These are phyloP conservation scores for Charaxes varanes DNA, from an alignment of 1,140 invertebrate genomes.

Conservation along the genomic window DNA sequence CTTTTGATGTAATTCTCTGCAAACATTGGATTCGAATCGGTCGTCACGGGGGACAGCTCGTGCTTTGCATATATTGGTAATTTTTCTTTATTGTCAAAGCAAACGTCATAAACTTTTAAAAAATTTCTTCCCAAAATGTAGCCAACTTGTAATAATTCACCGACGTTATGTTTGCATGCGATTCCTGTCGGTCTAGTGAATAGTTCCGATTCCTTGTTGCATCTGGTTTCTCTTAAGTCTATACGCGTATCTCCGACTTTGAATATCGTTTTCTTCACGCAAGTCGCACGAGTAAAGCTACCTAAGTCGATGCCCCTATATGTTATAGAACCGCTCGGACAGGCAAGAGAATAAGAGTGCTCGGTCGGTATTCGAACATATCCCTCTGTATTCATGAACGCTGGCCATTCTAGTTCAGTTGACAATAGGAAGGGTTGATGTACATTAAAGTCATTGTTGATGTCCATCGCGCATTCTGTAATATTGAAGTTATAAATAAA, in stretches of 20 bases:
- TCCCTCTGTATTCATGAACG: background rate
- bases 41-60: no score
- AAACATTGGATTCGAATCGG: no score
- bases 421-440: background rate
- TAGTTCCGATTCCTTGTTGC: conserved; percentile 21
- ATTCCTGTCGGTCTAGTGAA: conserved; percentile 17
- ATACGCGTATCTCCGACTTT: conserved; percentile 21
- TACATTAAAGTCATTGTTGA: background rate
- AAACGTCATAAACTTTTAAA: conserved; percentile 34
- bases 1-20: conserved; percentile 26
- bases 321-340: background rate
- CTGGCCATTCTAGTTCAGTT: background rate
- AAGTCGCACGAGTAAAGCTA: background rate
- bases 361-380: background rate
- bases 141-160: conserved; percentile 33
- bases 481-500: background rate
- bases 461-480: background rate
- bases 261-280: conserved; percentile 12
- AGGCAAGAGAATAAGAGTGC: background rate
- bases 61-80: no score
- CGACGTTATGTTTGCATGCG: conserved; percentile 21
- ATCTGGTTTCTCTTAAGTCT: conserved; percentile 32
- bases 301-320: background rate
- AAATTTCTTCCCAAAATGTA: conserved; percentile 26
- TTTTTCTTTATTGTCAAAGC: no score